These are phyloP conservation scores for Oreochromis niloticus DNA, from an alignment of 2,113 vertebrate genomes.

Conservation along the genomic window DNA sequence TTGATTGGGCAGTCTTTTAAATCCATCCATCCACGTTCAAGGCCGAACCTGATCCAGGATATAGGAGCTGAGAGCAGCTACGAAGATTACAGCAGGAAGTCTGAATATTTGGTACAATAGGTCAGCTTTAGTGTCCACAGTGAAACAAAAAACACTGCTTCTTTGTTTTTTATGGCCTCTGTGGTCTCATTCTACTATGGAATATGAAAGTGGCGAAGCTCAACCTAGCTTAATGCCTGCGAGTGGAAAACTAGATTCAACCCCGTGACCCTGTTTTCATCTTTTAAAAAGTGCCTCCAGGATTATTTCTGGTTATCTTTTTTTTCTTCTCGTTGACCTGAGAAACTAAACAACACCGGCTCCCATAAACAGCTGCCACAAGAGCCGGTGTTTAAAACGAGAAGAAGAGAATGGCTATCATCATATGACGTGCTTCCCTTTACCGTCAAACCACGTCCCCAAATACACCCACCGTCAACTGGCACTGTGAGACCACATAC, in stretches of 20 bases:
- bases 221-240: background rate
- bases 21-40: background rate
- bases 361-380: background rate
- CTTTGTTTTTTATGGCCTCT: background rate
- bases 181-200: background rate
- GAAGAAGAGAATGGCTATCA: background rate
- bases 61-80: background rate
- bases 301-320: background rate
- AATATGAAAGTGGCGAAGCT: background rate
- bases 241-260: background rate
- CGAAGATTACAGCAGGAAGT: background rate
- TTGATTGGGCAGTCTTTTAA: background rate
- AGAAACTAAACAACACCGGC: background rate
- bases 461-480: constrained; percentile 40
- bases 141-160: background rate
- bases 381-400: background rate
- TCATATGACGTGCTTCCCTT: constrained; percentile 32
- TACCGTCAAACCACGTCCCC: constrained; percentile 48
- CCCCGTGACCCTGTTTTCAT: background rate
- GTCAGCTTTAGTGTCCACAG: background rate
- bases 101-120: background rate
- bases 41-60: background rate
- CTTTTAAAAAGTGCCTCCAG: background rate
- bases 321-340: background rate
- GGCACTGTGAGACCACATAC: constrained; percentile 41